Conservation (phyloP, 1,140 invertebrate species). For the Ceratosolen solmsi region DNA sequence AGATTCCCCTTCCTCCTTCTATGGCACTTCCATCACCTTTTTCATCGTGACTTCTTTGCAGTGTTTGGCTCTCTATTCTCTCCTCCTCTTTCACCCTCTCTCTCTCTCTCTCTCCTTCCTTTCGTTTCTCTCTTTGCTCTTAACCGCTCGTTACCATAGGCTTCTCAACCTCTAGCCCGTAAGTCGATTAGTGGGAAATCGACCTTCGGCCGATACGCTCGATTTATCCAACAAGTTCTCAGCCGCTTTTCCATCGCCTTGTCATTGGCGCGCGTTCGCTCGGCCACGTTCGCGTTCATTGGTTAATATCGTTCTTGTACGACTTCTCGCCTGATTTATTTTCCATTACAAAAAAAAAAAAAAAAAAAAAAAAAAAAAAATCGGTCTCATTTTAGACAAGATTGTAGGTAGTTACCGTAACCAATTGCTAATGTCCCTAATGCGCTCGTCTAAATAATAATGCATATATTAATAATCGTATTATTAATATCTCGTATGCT, state of each 20-base stretch:
- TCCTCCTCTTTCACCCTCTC: background rate
- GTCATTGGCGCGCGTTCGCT: conserved; percentile 27
- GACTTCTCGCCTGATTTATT: conserved; percentile 38
- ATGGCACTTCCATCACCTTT: background rate
- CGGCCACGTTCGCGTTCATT: background rate
- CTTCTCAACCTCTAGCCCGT: conserved; percentile 35
- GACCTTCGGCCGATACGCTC: conserved; percentile 46
- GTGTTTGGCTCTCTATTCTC: background rate
- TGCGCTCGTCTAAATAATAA: too few relatives aligned
- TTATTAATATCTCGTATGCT: too few relatives aligned
- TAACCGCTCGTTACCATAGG: conserved; percentile 42
- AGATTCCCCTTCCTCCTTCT: background rate
- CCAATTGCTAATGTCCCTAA: too few relatives aligned
- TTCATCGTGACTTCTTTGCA: conserved; percentile 3
- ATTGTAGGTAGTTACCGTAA: too few relatives aligned
- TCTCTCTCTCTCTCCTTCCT: background rate
- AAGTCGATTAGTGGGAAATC: conserved; percentile 52
- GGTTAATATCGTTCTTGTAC: conserved; percentile 24
- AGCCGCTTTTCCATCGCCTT: conserved; percentile 24
- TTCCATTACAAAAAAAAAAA: conserved; percentile 6
- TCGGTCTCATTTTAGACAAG: too few relatives aligned
- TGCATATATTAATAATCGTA: too few relatives aligned
- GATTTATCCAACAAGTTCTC: conserved; percentile 45
- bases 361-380: too few relatives aligned
- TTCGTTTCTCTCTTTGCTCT: background rate